These are phyloP conservation scores for Urophycis tenuis DNA, from an alignment of 2,797 vertebrate species.

Conservation along the genomic window DNA sequence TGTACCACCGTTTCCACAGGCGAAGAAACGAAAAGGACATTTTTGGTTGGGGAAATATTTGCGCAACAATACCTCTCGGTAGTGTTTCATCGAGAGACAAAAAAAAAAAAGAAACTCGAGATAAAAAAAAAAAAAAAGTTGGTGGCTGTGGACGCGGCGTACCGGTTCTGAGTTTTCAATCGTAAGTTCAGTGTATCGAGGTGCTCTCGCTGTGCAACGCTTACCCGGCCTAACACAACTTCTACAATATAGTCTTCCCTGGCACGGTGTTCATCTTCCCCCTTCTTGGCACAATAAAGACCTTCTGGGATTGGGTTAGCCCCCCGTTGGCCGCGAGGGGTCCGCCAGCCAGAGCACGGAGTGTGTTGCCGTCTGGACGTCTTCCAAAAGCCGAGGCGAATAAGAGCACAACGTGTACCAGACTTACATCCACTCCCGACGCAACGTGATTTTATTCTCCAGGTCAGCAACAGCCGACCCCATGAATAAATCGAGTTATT, in stretches of 20 bases:
- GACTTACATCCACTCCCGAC: neutral
- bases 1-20: neutral
- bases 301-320: neutral
- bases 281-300: neutral
- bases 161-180: neutral
- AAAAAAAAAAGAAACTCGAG: too few relatives aligned
- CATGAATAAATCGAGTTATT: neutral
- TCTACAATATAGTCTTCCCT: neutral
- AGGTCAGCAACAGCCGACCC: neutral
- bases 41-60: too few relatives aligned
- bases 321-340: neutral
- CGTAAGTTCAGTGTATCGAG: neutral
- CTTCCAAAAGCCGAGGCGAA: neutral
- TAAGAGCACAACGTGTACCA: conserved; percentile 1
- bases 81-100: too few relatives aligned
- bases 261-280: neutral
- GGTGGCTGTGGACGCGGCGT: neutral
- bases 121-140: neutral
- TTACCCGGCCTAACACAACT: neutral
- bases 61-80: too few relatives aligned
- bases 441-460: neutral
- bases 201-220: neutral
- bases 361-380: neutral
- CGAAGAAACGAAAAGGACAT: too few relatives aligned
- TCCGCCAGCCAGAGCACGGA: neutral